These are phyloP conservation scores for Sinocyclocheilus anophthalmus DNA, from an alignment of 2,113 vertebrate species.

Conservation along the genomic window DNA sequence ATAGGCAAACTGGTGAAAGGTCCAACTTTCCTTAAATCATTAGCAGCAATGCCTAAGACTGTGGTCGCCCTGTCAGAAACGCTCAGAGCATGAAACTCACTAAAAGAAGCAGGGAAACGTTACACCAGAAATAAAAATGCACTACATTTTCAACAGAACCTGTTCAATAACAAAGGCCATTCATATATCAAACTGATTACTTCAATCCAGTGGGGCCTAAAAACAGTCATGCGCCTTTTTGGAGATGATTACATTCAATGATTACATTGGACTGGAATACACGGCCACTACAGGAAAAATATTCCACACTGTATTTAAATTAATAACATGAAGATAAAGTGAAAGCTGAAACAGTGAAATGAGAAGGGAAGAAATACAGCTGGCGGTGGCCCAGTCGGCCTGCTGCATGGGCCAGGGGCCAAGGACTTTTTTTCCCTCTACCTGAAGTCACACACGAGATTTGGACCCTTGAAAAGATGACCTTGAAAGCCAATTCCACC, in stretches of 20 bases:
- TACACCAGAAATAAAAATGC: constrained; percentile 45
- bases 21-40: constrained; percentile 31
- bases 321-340: constrained; percentile 60
- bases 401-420: constrained; percentile 15
- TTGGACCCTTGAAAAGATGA: constrained; percentile 37
- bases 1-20: constrained; percentile 26
- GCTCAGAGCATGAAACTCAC: constrained; percentile 39
- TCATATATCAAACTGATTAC: constrained; percentile 58
- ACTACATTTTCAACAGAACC: constrained; percentile 41
- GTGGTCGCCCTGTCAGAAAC: constrained; percentile 22
- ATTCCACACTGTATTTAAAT: constrained; percentile 60
- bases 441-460: constrained; percentile 38
- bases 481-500: constrained; percentile 42
- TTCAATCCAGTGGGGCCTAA: constrained; percentile 58
- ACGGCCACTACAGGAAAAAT: constrained; percentile 60
- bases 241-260: background rate
- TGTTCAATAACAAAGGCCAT: constrained; percentile 59
- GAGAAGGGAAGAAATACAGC: constrained; percentile 8
- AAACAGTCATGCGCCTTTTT: constrained; percentile 43
- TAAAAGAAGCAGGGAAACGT: background rate
- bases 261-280: constrained; percentile 59
- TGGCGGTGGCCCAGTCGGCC: constrained; percentile 30
- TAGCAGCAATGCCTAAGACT: constrained; percentile 8
- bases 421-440: background rate
- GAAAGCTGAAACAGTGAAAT: constrained; percentile 49